Evolutionary conservation across 2,113 vertebrate genomes (phyloP).

Genomic region (Periophthalmodon schlosseri): DNA sequence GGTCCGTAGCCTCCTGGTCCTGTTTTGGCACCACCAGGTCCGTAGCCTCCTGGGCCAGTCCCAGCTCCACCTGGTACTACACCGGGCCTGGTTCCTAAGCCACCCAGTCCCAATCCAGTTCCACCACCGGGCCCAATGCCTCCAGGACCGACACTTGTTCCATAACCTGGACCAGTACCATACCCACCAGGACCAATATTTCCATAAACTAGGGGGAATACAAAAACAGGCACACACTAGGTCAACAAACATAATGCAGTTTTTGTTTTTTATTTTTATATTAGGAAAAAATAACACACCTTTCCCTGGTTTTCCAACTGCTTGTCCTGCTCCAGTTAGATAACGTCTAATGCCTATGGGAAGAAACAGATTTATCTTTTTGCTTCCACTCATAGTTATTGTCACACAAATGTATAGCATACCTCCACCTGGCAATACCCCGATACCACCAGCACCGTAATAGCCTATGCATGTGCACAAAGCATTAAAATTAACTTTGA

Average conservation of each 20-base stretch:
- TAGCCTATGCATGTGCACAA: constrained; percentile 8
- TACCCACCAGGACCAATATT: constrained; percentile 44
- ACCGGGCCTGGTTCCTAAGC: constrained; percentile 46
- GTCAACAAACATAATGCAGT: not conserved
- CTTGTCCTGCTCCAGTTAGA: constrained; percentile 68
- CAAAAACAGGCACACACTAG: not conserved
- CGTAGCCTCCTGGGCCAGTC: constrained; percentile 30
- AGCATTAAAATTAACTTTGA: not conserved
- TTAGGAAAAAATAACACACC: constrained; percentile 35
- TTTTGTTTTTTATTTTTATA: not conserved
- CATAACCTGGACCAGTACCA: constrained; percentile 50
- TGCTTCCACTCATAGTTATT: not conserved
- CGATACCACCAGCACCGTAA: constrained; percentile 66
- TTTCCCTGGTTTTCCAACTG: constrained; percentile 69
- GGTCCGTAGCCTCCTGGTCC: constrained; percentile 15
- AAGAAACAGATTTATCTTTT: not conserved
- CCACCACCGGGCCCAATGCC: constrained; percentile 49
- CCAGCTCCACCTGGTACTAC: constrained; percentile 14
- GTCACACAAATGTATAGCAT: constrained; percentile 7
- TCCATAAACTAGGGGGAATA: constrained; percentile 57
- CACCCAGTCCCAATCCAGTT: constrained; percentile 43
- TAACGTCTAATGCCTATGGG: constrained; percentile 68
- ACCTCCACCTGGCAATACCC: constrained; percentile 73
- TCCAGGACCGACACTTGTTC: constrained; percentile 38
- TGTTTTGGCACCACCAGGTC: constrained; percentile 31